Conservation (phyloP, 2,888 invertebrate species). For the Unio pictorum region DNA sequence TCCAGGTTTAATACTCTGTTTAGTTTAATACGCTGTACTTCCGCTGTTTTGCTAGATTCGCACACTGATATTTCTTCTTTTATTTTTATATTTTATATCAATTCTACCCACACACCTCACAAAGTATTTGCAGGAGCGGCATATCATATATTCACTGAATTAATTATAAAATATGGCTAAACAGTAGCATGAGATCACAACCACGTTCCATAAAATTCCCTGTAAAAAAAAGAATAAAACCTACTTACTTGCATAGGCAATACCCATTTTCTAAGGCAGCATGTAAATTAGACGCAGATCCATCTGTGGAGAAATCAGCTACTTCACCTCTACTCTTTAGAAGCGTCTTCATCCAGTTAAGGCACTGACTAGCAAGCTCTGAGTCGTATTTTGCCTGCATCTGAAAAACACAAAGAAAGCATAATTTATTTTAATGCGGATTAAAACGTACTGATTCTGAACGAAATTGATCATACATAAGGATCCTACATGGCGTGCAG, state of each 20-base stretch:
- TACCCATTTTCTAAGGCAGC: conserved; percentile 27
- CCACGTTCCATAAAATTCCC: not conserved
- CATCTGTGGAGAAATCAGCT: conserved; percentile 15
- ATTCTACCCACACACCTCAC: too few relatives aligned
- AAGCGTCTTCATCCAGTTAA: conserved; percentile 23
- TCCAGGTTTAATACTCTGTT: too few relatives aligned
- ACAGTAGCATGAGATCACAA: not conserved
- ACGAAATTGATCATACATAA: too few relatives aligned
- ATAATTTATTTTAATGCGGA: too few relatives aligned
- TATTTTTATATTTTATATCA: too few relatives aligned
- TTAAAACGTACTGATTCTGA: too few relatives aligned
- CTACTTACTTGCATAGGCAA: conserved; percentile 28
- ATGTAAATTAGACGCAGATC: conserved; percentile 27
- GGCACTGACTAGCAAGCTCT: conserved; percentile 12
- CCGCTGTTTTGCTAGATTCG: too few relatives aligned
- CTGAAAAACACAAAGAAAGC: conserved; percentile 19
- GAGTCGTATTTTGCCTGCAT: conserved; percentile 28
- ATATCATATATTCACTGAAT: too few relatives aligned
- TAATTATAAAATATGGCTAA: conserved; percentile 12
- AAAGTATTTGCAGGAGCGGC: too few relatives aligned
- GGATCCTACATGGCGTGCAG: too few relatives aligned
- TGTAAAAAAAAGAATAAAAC: not conserved
- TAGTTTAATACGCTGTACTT: too few relatives aligned
- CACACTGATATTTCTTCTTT: too few relatives aligned
- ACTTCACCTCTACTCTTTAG: conserved; percentile 10